phyloP scores from a whole-genome alignment of 2,113 vertebrate species.

The Salvelinus sp. region DNA sequence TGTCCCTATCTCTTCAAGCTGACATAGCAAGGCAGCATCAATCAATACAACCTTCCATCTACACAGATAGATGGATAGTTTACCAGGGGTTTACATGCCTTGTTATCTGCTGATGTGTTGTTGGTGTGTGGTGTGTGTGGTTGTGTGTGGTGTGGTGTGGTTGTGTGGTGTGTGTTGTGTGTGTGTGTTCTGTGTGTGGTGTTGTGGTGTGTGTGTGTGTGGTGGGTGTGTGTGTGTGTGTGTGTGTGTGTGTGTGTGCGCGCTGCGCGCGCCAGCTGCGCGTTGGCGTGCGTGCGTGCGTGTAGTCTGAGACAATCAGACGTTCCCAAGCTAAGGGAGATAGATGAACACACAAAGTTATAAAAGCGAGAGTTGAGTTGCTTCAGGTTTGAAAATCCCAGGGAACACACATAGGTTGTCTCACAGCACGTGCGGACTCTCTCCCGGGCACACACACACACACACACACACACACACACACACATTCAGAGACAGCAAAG shows the following conservation, averaged over 20 bases:
- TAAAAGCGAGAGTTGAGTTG: no score
- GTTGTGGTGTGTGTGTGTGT: neutral
- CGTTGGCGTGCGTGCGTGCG: neutral
- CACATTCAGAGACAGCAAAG: neutral
- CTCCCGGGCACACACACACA: slow-evolving; percentile 15
- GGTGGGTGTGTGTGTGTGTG: neutral
- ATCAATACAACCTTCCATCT: no score
- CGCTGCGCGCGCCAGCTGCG: neutral
- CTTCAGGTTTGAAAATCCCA: no score
- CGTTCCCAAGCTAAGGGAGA: slow-evolving; percentile 29
- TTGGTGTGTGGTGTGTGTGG: no score
- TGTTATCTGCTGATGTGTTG: no score
- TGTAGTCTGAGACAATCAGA: slow-evolving; percentile 23
- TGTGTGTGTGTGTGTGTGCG: neutral
- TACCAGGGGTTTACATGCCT: no score
- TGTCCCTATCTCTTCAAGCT: no score
- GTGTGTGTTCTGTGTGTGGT: no score
- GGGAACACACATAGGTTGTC: no score
- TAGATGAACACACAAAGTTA: neutral
- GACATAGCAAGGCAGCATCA: no score
- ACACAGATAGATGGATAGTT: no score
- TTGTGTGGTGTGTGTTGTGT: neutral
- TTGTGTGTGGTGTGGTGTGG: no score
- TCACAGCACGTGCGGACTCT: neutral
- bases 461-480: slow-evolving; percentile 29